Base-by-base conservation (phyloP, 2,888 invertebrate species). In the Diadegma fenestrale region DNA sequence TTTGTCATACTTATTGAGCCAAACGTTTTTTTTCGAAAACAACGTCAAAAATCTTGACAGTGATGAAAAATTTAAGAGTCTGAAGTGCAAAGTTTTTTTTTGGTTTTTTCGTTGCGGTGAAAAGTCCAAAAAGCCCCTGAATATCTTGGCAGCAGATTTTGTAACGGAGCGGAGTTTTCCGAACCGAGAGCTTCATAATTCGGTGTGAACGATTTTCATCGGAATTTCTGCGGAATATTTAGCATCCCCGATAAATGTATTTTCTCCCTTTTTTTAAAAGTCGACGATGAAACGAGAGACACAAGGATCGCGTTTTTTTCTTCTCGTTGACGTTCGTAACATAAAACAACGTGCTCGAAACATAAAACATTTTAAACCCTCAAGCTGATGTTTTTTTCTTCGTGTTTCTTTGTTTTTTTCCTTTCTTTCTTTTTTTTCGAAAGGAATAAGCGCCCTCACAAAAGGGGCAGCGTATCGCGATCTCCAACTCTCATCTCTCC, bases 401-500 rank as follows among this genome's bases (percentile, higher is more conserved):
- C 48, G 26, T 51, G 19, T 71, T 26, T 37, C 37, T 51, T 48
- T 26, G 0, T 10, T 41, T 58, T 37, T 33, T 14, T 17, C 8
- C 43, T 10, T 17, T 78, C 61, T 58, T 71, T 37, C n/a, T 17
- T 78, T 71, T 58, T 71, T 37, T 58, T 71, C 69, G 61, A 61
- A 68, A 68, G 68, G 51, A 68, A 61, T 22, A 71, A 69, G 61
- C 68, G 54, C 69, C 71, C 61, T 48, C 61, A 66, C 71, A 61
- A 79, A 79, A 79, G 61, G 71, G 71, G 79, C 54, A 58, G 75
- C 66, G 37, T 71, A 79, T 79, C 79, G 69, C 79, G 79, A 79
- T 79, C 80, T 80, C 58, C n/a, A 17, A 43, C 54, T 73, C 61
- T 68, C 78, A 77, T 63, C 78, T 83, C 61, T 68, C 66, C 66